Evolutionary conservation across 2,888 invertebrate genomes (phyloP).

Genomic region (Drosophila ochracea): DNA sequence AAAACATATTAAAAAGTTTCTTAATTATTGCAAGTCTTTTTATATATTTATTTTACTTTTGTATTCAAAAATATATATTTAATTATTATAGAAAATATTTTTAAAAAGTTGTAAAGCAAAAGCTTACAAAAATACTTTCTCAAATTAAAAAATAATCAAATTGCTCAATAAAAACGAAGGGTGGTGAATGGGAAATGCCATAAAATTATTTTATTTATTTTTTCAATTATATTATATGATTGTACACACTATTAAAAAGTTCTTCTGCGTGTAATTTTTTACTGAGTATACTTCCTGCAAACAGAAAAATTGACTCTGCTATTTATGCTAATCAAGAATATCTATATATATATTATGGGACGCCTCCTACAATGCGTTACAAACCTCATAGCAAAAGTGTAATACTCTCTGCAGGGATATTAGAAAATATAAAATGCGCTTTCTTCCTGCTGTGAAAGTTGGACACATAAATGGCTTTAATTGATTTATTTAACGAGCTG

Average conservation of each 20-base stretch:
- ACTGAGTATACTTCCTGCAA: neutral
- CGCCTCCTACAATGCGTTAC: neutral
- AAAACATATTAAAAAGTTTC: rapidly evolving
- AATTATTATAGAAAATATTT: neutral
- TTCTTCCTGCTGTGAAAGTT: slow-evolving; percentile 1
- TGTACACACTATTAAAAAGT: too few relatives aligned
- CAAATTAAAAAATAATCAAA: neutral
- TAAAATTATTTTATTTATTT: too few relatives aligned
- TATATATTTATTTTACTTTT: too few relatives aligned
- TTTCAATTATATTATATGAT: too few relatives aligned
- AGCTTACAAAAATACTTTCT: neutral
- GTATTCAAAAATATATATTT: neutral
- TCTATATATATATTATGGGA: neutral
- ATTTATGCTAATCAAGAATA: neutral
- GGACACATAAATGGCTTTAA: slow-evolving; percentile 26
- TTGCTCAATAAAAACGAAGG: too few relatives aligned
- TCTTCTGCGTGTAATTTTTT: too few relatives aligned
- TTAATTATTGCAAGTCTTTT: neutral
- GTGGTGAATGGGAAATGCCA: too few relatives aligned
- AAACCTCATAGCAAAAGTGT: neutral
- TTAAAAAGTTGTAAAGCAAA: too few relatives aligned
- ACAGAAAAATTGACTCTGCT: neutral
- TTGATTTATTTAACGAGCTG: slow-evolving; percentile 48
- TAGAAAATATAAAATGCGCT: slow-evolving; percentile 24
- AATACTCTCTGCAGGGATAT: neutral